Base-by-base conservation (phyloP, 2,888 invertebrate genomes). In the Ferdinandea cuprea region DNA sequence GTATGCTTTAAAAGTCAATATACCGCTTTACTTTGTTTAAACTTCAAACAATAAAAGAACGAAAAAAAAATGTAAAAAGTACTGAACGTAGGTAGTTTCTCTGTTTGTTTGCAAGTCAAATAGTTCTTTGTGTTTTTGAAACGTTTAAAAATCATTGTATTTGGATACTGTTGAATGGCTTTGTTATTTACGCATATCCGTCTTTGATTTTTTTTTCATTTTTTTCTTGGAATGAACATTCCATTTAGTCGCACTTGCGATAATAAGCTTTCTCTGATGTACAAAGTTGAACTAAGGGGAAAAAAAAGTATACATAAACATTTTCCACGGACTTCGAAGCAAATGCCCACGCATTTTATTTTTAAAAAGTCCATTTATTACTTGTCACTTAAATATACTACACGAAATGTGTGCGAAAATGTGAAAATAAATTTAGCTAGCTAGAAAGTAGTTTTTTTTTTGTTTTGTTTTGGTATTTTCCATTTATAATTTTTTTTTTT, bases 281-380 rank as follows among this genome's bases (percentile, higher is more conserved):
- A 13, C 15, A 11, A 52, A n/a, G n/a, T n/a, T n/a, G n/a, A n/a
- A n/a, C n/a, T 25, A 25, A 2, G 25, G 5, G 25, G 25, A 5
- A 25, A 25, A 25, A 25, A 25, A 5, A 25, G 5, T 3, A 25
- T 25, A 25, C 2, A 25, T 5, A 9, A 44, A 19, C 17, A n/a
- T 19, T 44, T 44, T 44, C 44, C 9, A 44, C 15, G 2, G 25
- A 19, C n/a, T n/a, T n/a, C n/a, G 17, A 44, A 8, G 15, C 13
- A 1, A 30, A 30, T 15, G 9, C 28, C 50, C n/a, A 50, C 50
- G 15, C 9, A 5, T 30, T 30, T 50, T 50, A 28, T 50, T 28
- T 50, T 50, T 50, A 25, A 50, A n/a, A 50, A 50, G 19, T 15
- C 50, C 28, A 50, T 50, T 28, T 25, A 28, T 50, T 50, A 5